Evolutionary conservation across 2,888 invertebrate species (phyloP).

Genomic region (Acanthosepion pharaonis): DNA sequence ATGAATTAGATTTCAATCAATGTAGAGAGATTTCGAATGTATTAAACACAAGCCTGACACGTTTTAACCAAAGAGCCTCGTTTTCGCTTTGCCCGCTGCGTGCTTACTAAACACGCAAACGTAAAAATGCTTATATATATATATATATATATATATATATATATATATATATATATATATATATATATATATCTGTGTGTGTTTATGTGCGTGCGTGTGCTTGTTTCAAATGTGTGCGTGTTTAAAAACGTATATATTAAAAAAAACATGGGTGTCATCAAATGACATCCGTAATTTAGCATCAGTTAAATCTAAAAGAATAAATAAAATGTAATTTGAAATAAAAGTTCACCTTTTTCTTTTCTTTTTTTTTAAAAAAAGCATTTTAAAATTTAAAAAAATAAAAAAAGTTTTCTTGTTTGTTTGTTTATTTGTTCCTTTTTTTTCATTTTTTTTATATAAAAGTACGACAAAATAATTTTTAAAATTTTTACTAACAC

Average conservation of each 20-base stretch:
- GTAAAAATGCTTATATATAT: neutral
- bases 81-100: neutral
- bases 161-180: neutral
- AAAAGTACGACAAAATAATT: constrained; percentile 13
- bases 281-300: neutral
- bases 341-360: neutral
- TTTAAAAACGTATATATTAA: neutral
- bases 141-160: neutral
- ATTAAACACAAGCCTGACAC: neutral
- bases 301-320: constrained; percentile 33
- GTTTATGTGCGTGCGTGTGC: neutral
- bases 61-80: neutral
- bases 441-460: neutral
- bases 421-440: neutral
- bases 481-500: neutral
- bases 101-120: neutral
- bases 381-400: neutral
- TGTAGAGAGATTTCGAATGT: no score
- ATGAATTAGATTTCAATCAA: no score
- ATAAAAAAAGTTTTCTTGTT: neutral
- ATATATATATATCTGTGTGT: neutral
- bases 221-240: neutral
- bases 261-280: neutral
- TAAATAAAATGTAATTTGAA: neutral
- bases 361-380: neutral